Evolutionary conservation across 2,797 vertebrate species (phyloP), one percentile per base, ranked within the genome.

Genomic region (Chaenodraco wilsoni): DNA sequence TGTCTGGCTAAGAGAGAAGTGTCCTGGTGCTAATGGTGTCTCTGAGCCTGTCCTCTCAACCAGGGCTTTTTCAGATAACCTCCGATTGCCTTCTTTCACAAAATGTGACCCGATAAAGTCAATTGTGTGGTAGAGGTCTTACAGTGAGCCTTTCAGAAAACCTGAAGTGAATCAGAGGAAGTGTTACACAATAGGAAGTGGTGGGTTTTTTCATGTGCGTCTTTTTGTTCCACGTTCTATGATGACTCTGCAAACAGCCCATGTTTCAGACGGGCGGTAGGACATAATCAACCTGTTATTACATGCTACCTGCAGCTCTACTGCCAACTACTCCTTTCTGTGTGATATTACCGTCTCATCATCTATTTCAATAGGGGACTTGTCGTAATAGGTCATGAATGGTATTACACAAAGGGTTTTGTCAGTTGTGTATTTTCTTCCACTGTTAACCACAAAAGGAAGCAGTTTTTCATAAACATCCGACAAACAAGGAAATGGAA

Each of bases 171-270:
- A 91, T 92, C 72, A 85, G 87, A 94, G 94, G 93, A 95, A 94
- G 92, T 91, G 77, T 91, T 94, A 55, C 92, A 86, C 88, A 92
- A 95, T 86, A 93, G 94, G 94, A 95, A 93, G 90, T 92, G 85
- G 81, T 79, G 61, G 77, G 43, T 84, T 55, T 80, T 45, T 56
- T 62, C 73, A n/a, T 54, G 55, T 14, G 2, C 3, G n/a, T 73
- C 57, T 78, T 33, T 66, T 84, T 88, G 88, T 91, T 91, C 80
- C 85, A 84, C 64, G 49, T 68, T 81, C 82, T 66, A 52, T 49
- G 52, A 62, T 56, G 69, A 51, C 11, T 14, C 45, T 69, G 41
- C 65, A 69, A 49, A 75, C 52, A 40, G 71, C 46, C 31, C 6
- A 15, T 51, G 15, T 79, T 70, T 67, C 48, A 64, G 19, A 64